Conservation (phyloP, 1,140 invertebrate genomes). For the Papilio xuthus region DNA sequence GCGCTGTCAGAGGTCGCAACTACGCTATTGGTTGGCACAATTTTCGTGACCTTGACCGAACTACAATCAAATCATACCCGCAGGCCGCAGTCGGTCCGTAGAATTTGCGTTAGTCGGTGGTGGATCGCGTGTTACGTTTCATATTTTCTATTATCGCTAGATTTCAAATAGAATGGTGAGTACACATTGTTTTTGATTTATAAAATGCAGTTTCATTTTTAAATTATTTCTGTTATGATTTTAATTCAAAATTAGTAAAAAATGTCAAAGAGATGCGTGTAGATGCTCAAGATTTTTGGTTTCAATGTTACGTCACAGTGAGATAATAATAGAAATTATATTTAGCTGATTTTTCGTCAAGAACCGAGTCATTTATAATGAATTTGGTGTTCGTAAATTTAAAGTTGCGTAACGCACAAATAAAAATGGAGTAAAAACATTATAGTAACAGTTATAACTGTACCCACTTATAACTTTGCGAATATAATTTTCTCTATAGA, state of each 20-base stretch:
- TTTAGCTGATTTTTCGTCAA: slow-evolving; percentile 31
- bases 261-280: not conserved
- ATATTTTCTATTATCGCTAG: slow-evolving; percentile 44
- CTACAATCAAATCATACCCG: slow-evolving; percentile 50
- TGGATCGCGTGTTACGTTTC: slow-evolving; percentile 37
- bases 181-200: slow-evolving; percentile 36
- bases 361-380: not conserved
- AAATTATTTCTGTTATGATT: not conserved
- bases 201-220: slow-evolving; percentile 2
- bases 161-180: slow-evolving; percentile 69
- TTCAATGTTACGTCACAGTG: slow-evolving; percentile 45
- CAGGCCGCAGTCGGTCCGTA: slow-evolving; percentile 73
- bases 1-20: slow-evolving; percentile 62
- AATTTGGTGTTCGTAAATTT: slow-evolving; percentile 27
- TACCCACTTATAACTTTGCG: not conserved
- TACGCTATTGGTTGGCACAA: slow-evolving; percentile 64
- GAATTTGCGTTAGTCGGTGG: slow-evolving; percentile 51
- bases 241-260: slow-evolving; percentile 10
- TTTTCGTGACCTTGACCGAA: slow-evolving; percentile 73
- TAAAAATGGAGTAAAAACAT: not conserved
- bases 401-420: slow-evolving; percentile 33
- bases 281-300: slow-evolving; percentile 29
- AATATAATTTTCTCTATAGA: not conserved
- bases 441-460: not conserved
- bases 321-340: slow-evolving; percentile 43